Base-by-base conservation (phyloP, 2,888 invertebrate genomes). In the Silvanus unidentatus region DNA sequence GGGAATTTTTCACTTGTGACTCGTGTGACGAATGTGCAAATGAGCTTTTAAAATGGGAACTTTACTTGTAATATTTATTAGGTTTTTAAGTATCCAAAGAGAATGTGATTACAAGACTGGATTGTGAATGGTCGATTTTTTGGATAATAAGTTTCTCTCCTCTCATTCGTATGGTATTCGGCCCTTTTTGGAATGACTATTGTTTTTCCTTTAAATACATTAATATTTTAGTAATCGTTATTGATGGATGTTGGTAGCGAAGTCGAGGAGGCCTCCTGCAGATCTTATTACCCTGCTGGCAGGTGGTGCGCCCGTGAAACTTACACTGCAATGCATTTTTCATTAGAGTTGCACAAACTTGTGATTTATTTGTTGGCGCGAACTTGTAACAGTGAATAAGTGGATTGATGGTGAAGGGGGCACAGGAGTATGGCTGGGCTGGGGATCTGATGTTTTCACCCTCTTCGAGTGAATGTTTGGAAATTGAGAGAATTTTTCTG, bases 201-300 rank as follows among this genome's bases (percentile, higher is more conserved):
- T 55, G 52, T 52, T 54, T 55, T 54, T 52, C 50, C 57, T 52
- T 53, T 54, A 59, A 58, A 57, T 60, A 59, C 63, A 63, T 64
- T 63, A 63, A 63, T 63, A 64, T 64, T 37, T 64, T 63, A 60
- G 63, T 65, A 66, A 64, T 64, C 59, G 61, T 65, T 64, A 67
- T 68, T 69, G 66, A 68, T 68, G 69, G 62, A 66, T 64, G 63
- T 66, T 64, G 64, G 68, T 68, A 69, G 66, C 67, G 57, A 56
- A 52, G 49, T 52, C 37, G 53, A 59, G 63, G 57, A 60, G 37
- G 37, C 63, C 67, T 58, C 69, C 68, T 58, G 64, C 59, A 54
- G 68, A 63, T 58, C 68, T 66, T 68, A 69, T 69, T 69, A 69
- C 66, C 66, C 63, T 62, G 65, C 54, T 65, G 49, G 63, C 68